A percentile compares a stretch with the other conserved stretches of the same genome.
phyloP scores from a whole-genome alignment of 2,888 invertebrate genomes.

The Aromia moschata region DNA sequence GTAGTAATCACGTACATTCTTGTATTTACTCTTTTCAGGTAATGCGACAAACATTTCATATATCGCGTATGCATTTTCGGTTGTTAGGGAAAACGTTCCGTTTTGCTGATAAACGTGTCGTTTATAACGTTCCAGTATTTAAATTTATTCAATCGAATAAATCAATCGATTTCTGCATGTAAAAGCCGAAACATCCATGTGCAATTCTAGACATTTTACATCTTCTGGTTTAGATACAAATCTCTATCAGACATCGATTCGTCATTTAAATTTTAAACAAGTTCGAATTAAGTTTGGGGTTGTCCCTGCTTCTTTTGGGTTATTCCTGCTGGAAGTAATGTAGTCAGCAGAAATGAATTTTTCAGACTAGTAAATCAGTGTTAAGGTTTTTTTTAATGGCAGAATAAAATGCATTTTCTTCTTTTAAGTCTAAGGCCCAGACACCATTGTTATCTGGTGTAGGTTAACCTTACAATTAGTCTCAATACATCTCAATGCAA shows the following conservation, averaged over 20 bases:
- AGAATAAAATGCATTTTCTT: no score
- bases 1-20: slow-evolving; percentile 19
- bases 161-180: slow-evolving; percentile 52
- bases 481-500: no score
- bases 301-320: not conserved
- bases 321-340: slow-evolving; percentile 1
- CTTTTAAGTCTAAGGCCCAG: no score
- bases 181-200: slow-evolving; percentile 51
- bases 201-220: slow-evolving; percentile 50
- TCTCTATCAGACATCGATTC: slow-evolving; percentile 52
- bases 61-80: slow-evolving; percentile 27
- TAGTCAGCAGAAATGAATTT: no score
- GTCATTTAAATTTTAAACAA: slow-evolving; percentile 47
- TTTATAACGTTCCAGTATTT: slow-evolving; percentile 50
- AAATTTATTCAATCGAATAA: slow-evolving; percentile 55
- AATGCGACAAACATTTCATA: slow-evolving; percentile 23
- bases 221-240: slow-evolving; percentile 55
- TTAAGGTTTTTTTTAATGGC: no score
- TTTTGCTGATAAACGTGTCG: slow-evolving; percentile 44
- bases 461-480: no score
- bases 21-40: slow-evolving; percentile 26
- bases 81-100: slow-evolving; percentile 39
- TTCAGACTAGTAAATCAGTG: no score
- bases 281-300: slow-evolving; percentile 24
- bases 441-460: no score